Conservation (phyloP, 1,140 invertebrate species). For the Drosophila melanica region DNA sequence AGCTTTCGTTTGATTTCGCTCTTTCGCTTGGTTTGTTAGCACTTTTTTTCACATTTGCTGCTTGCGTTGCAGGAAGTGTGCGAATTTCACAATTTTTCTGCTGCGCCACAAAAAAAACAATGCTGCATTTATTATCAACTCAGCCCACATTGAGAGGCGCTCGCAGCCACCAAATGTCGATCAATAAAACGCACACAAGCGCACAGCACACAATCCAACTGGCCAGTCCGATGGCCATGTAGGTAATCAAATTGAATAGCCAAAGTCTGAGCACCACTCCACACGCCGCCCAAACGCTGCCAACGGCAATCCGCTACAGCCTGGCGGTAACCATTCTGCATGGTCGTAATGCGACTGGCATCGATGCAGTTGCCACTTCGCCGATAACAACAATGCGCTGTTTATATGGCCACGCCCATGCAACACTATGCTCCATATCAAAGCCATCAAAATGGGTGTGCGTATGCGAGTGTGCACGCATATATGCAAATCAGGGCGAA, state of each 20-base stretch:
- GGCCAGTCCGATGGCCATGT: conserved; percentile 16
- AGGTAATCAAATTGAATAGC: conserved; percentile 47
- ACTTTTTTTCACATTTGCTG: conserved; percentile 33
- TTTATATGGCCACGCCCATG: conserved; percentile 7
- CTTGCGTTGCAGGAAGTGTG: conserved; percentile 26
- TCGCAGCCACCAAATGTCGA: conserved; percentile 14
- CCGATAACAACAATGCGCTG: conserved; percentile 10
- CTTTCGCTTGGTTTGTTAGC: conserved; percentile 28
- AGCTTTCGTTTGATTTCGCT: conserved; percentile 21
- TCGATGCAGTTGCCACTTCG: conserved; percentile 19
- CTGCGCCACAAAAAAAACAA: conserved; percentile 24
- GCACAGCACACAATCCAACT: not conserved
- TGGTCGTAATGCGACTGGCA: conserved; percentile 8
- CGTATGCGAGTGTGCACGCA: conserved; percentile 1
- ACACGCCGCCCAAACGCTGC: not conserved
- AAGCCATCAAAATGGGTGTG: conserved; percentile 29
- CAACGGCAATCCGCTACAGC: not conserved
- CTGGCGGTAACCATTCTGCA: conserved; percentile 1
- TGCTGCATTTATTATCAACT: conserved; percentile 39
- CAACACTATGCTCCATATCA: conserved; percentile 7
- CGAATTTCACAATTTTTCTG: conserved; percentile 37
- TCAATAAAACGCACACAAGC: conserved; percentile 38
- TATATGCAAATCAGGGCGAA: conserved; percentile 46
- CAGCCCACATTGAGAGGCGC: not conserved
- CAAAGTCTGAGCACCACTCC: not conserved